Percentiles rank a stretch among this genome's conserved stretches.
Conservation (phyloP, 2,888 invertebrate genomes). For the Lamellibrachia columna region DNA sequence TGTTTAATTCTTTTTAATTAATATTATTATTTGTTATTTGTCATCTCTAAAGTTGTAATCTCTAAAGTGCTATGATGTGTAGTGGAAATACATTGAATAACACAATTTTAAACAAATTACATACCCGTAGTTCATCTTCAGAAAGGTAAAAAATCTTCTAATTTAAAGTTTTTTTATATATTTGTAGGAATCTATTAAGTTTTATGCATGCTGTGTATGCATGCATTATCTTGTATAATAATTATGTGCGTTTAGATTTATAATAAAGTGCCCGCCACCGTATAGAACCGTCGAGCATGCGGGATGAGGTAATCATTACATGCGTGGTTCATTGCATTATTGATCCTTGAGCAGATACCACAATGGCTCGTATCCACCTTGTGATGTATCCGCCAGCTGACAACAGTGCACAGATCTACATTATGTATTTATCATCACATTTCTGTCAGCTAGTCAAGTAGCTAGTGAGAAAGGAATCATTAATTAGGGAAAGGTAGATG, state of each 20-base stretch:
- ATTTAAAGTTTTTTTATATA: too few relatives aligned
- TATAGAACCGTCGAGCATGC: background rate
- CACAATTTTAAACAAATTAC: too few relatives aligned
- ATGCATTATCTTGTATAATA: too few relatives aligned
- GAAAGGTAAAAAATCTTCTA: too few relatives aligned
- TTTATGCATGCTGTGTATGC: too few relatives aligned
- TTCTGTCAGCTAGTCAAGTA: too few relatives aligned
- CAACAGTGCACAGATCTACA: background rate
- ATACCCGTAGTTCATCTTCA: too few relatives aligned
- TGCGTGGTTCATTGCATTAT: slow-evolving; percentile 4
- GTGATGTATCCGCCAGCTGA: background rate
- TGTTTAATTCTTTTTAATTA: background rate
- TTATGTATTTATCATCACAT: background rate
- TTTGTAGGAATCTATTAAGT: too few relatives aligned
- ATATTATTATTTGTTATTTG: background rate
- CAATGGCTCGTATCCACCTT: slow-evolving; percentile 1
- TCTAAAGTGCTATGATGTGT: too few relatives aligned
- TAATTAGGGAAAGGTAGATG: too few relatives aligned
- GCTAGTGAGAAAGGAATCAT: too few relatives aligned
- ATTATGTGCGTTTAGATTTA: background rate
- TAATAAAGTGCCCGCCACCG: background rate
- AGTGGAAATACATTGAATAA: too few relatives aligned
- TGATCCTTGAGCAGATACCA: background rate
- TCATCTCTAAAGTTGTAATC: background rate
- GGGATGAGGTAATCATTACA: background rate